Percentiles rank a stretch among this genome's conserved stretches.
These are phyloP conservation scores for Cantharis rustica DNA, from an alignment of 2,888 invertebrate genomes.

Conservation along the genomic window DNA sequence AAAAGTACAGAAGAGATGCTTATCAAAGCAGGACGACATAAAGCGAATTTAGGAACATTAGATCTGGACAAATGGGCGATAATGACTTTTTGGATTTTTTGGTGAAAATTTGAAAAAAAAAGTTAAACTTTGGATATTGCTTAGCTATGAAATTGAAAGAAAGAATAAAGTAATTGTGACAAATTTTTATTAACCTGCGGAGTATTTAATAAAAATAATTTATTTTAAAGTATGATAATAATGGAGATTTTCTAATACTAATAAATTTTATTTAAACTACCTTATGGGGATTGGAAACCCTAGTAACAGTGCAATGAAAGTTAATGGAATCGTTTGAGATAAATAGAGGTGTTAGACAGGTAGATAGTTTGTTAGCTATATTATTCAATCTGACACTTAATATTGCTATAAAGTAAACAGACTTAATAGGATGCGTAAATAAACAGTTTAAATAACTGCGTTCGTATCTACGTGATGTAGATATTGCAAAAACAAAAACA, in stretches of 20 bases:
- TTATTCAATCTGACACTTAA: background rate
- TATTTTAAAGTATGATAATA: background rate
- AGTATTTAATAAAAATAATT: background rate
- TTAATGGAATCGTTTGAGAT: background rate
- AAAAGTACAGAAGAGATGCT: too few species aligned
- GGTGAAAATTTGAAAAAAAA: too few species aligned
- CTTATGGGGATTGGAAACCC: background rate
- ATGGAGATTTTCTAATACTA: background rate
- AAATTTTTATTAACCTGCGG: background rate
- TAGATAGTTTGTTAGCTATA: background rate
- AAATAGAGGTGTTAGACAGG: background rate
- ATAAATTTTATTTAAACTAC: background rate
- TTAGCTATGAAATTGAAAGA: background rate
- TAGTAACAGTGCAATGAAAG: background rate
- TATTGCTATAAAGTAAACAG: background rate
- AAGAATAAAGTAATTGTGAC: background rate
- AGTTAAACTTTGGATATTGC: background rate
- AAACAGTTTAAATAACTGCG: background rate
- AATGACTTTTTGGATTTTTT: too few species aligned
- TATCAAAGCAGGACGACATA: too few species aligned
- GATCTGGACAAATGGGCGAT: too few species aligned
- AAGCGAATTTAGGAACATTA: too few species aligned
- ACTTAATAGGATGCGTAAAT: background rate
- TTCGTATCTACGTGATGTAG: background rate
- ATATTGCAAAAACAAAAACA: background rate